A percentile compares a stretch with the other conserved stretches of the same genome.
These are phyloP conservation scores for Dendroctonus ponderosae DNA, from an alignment of 1,140 invertebrate genomes.

Conservation along the genomic window DNA sequence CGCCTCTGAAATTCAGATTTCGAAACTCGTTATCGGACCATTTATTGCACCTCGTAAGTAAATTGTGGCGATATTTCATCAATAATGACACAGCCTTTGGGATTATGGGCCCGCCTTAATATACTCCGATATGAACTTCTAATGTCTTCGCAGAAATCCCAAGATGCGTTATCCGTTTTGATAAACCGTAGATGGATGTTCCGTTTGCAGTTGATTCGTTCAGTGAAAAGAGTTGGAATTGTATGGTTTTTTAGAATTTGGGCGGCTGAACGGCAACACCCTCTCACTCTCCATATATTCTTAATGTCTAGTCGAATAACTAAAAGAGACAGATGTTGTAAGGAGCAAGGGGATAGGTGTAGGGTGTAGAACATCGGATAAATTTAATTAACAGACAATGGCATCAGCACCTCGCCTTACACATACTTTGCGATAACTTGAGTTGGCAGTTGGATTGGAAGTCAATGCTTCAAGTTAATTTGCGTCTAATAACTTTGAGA, in stretches of 20 bases:
- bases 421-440: constrained; percentile 35
- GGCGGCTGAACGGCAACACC: no score
- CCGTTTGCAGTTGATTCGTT: no score
- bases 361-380: constrained; percentile 29
- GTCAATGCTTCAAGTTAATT: constrained; percentile 36
- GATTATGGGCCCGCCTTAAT: constrained; percentile 32
- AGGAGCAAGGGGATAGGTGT: constrained; percentile 17
- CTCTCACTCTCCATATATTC: not conserved
- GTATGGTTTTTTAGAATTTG: no score
- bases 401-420: constrained; percentile 32
- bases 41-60: constrained; percentile 35
- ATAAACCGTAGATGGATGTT: no score
- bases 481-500: constrained; percentile 34
- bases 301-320: no score
- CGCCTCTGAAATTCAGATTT: constrained; percentile 22
- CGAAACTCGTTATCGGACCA: constrained; percentile 34
- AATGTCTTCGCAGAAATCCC: constrained; percentile 19
- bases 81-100: constrained; percentile 17
- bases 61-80: constrained; percentile 34
- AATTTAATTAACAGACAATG: constrained; percentile 37
- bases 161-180: not conserved
- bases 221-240: no score
- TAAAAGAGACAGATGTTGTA: constrained; percentile 23
- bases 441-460: constrained; percentile 33
- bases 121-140: constrained; percentile 29